A percentile compares a stretch with the other conserved stretches of the same genome.
phyloP scores from a whole-genome alignment of 2,797 vertebrate genomes.

The Bryconaethiops microstoma region DNA sequence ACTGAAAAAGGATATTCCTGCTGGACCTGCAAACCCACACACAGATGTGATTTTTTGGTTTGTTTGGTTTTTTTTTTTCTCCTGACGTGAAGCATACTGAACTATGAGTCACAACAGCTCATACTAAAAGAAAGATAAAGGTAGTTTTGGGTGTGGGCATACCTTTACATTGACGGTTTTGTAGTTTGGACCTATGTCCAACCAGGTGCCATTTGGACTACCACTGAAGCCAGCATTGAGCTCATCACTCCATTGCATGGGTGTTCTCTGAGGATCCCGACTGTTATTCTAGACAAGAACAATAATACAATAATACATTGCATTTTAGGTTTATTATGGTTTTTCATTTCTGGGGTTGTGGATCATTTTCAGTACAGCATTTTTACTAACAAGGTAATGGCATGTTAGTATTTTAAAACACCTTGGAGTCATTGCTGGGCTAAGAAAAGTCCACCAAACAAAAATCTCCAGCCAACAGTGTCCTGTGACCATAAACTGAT shows the following conservation, averaged over 20 bases:
- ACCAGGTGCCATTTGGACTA: constrained; percentile 81
- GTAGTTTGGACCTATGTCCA: constrained; percentile 83
- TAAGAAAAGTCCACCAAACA: too few species aligned
- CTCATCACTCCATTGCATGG: constrained; percentile 91
- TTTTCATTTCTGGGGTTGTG: too few species aligned
- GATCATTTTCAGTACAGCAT: too few species aligned
- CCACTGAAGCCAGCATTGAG: constrained; percentile 87
- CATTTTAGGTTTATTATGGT: neutral
- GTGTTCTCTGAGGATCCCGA: constrained; percentile 85
- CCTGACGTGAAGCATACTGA: too few species aligned
- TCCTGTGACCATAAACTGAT: too few species aligned
- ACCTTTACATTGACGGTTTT: constrained; percentile 86
- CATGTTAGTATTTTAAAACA: too few species aligned
- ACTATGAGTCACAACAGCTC: neutral
- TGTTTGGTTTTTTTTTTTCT: too few species aligned
- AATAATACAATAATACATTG: neutral
- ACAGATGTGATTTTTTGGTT: neutral
- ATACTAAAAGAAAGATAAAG: neutral
- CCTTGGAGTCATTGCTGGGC: too few species aligned
- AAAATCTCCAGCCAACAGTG: too few species aligned
- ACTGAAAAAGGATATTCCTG: constrained; percentile 73
- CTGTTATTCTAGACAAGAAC: constrained; percentile 74
- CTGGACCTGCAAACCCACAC: constrained; percentile 77
- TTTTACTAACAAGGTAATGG: too few species aligned
- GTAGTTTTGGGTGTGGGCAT: constrained; percentile 26